Evolutionary conservation across 2,113 vertebrate genomes (phyloP).

Genomic region (Microcebus lehilahytsara): DNA sequence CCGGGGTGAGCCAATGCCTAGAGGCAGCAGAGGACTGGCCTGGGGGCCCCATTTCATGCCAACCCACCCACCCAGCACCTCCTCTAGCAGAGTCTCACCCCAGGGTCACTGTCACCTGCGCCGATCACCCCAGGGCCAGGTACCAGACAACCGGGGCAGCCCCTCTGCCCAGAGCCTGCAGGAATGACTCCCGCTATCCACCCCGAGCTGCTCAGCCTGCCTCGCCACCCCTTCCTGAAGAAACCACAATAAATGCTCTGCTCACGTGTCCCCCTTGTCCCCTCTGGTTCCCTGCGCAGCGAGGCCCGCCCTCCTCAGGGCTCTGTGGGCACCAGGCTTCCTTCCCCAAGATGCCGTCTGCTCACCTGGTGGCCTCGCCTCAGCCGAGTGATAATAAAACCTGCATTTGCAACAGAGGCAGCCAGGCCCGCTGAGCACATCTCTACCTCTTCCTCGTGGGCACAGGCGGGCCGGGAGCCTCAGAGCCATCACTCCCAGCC

Average conservation of each 20-base stretch:
- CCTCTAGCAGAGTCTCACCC: not conserved
- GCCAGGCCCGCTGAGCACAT: not conserved
- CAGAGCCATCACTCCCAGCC: not conserved
- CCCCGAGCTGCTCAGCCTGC: not conserved
- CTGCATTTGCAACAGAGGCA: not conserved
- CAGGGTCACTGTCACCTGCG: not conserved
- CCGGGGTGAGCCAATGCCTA: not conserved
- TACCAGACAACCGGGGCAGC: not conserved
- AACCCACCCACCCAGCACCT: not conserved
- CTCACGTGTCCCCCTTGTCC: fast-evolving
- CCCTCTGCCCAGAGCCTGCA: fast-evolving
- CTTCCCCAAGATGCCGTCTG: not conserved
- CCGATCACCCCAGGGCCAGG: not conserved
- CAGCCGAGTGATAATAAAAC: not conserved
- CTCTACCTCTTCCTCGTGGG: not conserved
- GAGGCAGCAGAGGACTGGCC: not conserved
- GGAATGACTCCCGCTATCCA: fast-evolving
- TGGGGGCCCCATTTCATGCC: not conserved
- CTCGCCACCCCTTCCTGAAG: not conserved
- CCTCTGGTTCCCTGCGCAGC: not conserved
- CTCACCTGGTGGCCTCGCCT: not conserved
- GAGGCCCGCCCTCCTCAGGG: fast-evolving
- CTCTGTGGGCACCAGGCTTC: not conserved
- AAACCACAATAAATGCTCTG: not conserved
- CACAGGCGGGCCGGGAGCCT: not conserved